A percentile compares a stretch with the other conserved stretches of the same genome.
phyloP scores from a whole-genome alignment of 2,797 vertebrate genomes.

The Spinibarbus caldwelli region DNA sequence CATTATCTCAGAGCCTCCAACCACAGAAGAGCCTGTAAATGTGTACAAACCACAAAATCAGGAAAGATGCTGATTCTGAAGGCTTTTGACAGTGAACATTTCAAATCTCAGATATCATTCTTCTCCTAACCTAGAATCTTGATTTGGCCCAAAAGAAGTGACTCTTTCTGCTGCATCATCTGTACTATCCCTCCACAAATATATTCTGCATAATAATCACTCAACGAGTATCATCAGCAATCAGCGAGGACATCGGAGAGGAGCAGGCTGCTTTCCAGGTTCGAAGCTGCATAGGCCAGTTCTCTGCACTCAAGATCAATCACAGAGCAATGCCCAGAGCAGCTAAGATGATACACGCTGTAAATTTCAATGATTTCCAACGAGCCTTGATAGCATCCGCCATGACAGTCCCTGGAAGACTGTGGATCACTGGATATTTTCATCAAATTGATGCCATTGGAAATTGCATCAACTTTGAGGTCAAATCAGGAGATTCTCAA shows the following conservation, averaged over 20 bases:
- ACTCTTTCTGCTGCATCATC: neutral
- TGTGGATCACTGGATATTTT: conserved; percentile 15
- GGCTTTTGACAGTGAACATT: neutral
- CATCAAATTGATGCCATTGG: neutral
- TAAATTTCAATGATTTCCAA: conserved; percentile 40
- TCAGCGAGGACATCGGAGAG: conserved; percentile 23
- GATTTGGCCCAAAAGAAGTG: neutral
- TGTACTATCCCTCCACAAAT: neutral
- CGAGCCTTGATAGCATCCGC: conserved; percentile 7
- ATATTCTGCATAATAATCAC: conserved; percentile 16
- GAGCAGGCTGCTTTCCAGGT: conserved; percentile 35
- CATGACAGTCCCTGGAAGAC: conserved; percentile 7
- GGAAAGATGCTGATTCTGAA: neutral
- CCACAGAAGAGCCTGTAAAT: neutral
- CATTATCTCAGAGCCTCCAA: conserved; percentile 19
- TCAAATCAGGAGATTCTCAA: conserved; percentile 31
- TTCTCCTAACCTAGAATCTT: neutral
- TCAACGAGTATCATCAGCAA: conserved; percentile 25
- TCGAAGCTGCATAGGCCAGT: neutral
- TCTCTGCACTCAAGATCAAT: conserved; percentile 34
- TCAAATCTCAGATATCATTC: neutral
- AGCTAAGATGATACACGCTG: neutral
- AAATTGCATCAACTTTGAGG: conserved; percentile 13
- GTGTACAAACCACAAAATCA: conserved; percentile 9
- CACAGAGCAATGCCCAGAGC: conserved; percentile 18